phyloP scores from a whole-genome alignment of 2,113 vertebrate species.

The Campylomormyrus tamandua region DNA sequence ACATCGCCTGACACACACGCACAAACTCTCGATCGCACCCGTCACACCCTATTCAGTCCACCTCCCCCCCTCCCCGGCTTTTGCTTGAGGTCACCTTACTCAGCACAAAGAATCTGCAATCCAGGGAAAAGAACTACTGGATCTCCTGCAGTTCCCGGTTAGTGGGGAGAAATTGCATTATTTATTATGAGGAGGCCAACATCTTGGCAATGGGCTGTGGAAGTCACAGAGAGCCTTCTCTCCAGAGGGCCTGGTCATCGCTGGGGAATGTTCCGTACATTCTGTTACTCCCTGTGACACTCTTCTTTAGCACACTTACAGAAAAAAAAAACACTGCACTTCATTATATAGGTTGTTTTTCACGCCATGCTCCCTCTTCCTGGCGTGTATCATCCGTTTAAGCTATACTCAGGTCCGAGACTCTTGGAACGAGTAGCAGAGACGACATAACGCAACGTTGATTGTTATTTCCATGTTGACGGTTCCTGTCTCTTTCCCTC shows the following conservation, averaged over 20 bases:
- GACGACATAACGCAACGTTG: neutral
- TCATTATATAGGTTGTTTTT: neutral
- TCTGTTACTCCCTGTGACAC: neutral
- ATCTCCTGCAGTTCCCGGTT: slow-evolving; percentile 43
- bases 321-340: neutral
- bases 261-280: neutral
- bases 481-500: neutral
- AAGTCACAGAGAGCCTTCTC: slow-evolving; percentile 39
- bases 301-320: neutral
- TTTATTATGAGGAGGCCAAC: slow-evolving; percentile 51
- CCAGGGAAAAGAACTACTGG: slow-evolving; percentile 24
- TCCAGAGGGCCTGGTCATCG: neutral
- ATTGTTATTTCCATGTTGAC: neutral
- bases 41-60: slow-evolving; percentile 27
- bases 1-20: slow-evolving; percentile 27
- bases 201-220: slow-evolving; percentile 45
- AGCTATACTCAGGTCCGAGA: neutral
- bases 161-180: slow-evolving; percentile 49
- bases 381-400: neutral
- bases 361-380: neutral
- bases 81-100: slow-evolving; percentile 54
- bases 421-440: neutral
- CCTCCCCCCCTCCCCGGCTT: slow-evolving; percentile 31
- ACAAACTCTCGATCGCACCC: slow-evolving; percentile 13
- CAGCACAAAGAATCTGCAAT: slow-evolving; percentile 46